Percentiles rank a stretch among this genome's conserved stretches.
phyloP scores from a whole-genome alignment of 2,113 vertebrate species.

The Corydoras maculifer region DNA sequence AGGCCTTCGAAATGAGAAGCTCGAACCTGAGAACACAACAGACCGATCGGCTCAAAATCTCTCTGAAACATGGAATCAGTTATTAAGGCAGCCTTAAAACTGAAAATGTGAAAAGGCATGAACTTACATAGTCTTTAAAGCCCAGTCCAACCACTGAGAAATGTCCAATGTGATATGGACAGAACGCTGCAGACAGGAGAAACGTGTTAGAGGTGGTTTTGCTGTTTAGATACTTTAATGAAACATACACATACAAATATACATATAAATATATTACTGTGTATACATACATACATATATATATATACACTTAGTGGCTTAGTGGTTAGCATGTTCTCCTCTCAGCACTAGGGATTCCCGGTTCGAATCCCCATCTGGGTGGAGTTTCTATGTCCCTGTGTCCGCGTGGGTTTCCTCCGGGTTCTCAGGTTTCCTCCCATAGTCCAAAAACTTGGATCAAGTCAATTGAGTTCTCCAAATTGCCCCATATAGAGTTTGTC shows the following conservation, averaged over 20 bases:
- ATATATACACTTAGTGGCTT: too few relatives aligned
- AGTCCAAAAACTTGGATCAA: too few relatives aligned
- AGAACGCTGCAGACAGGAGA: slow-evolving; percentile 74
- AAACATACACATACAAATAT: neutral
- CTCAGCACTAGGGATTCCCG: too few relatives aligned
- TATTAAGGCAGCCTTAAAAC: neutral
- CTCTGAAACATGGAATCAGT: neutral
- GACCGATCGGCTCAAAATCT: neutral
- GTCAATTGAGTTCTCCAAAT: too few relatives aligned
- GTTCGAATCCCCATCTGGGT: too few relatives aligned
- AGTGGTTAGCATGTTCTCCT: too few relatives aligned
- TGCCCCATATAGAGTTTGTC: too few relatives aligned
- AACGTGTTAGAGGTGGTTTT: neutral
- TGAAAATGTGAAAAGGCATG: neutral
- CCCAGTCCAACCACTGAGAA: slow-evolving; percentile 92
- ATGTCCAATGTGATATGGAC: slow-evolving; percentile 94
- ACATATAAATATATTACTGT: too few relatives aligned
- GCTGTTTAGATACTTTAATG: neutral
- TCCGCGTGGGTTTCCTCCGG: too few relatives aligned
- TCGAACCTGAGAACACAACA: slow-evolving; percentile 70
- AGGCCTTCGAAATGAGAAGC: slow-evolving; percentile 94
- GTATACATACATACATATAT: too few relatives aligned
- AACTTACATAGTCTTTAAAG: slow-evolving; percentile 92
- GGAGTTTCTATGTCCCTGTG: too few relatives aligned
- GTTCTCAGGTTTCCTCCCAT: too few relatives aligned